Evolutionary conservation across 2,797 vertebrate species (phyloP), one percentile per base, ranked within the genome.

Genomic region (Ataeniobius toweri): DNA sequence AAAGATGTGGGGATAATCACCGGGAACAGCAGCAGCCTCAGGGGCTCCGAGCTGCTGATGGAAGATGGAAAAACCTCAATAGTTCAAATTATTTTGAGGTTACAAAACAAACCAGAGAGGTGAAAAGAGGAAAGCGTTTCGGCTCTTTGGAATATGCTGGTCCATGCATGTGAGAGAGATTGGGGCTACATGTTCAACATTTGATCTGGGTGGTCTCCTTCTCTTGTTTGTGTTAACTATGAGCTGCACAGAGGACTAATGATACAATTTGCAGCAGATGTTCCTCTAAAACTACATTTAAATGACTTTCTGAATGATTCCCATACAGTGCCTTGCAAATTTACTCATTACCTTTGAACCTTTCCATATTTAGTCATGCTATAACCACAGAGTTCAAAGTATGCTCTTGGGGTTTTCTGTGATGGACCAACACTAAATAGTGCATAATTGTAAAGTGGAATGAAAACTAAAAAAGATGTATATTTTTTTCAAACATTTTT

Each of bases 1-100:
- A 85, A 71, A 81, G 81, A 80, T 68, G 82, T 85, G 80, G 78
- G 77, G 81, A 85, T 92, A 93, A 94, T 93, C 77, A 91, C 80
- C 28, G 71, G 84, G 90, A 85, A 88, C 71, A 73, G 83, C 80
- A 73, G 73, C 71, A 73, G 90, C 93, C 92, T 80, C 74, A 16
- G 91, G 91, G 88, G 81, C 73, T 56, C 10, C 51, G 80, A 39
- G 75, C 59, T 73, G 78, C 65, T 83, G 81, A 89, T 80, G 78
- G 59, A 76, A 80, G 74, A 41, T 78, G 80, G 87, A 90, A 93
- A 93, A 92, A 87, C 50, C 53, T 22, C 75, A 59, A 83, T 55
- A 71, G 69, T 78, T 71, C 24, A 68, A 80, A 73, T 86, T 73
- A 82, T 82, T 89, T 88, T 84, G 51, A 56, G 74, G 69, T 82